Evolutionary conservation across 2,888 invertebrate species (phyloP).

Genomic region (Leuctra nigra): DNA sequence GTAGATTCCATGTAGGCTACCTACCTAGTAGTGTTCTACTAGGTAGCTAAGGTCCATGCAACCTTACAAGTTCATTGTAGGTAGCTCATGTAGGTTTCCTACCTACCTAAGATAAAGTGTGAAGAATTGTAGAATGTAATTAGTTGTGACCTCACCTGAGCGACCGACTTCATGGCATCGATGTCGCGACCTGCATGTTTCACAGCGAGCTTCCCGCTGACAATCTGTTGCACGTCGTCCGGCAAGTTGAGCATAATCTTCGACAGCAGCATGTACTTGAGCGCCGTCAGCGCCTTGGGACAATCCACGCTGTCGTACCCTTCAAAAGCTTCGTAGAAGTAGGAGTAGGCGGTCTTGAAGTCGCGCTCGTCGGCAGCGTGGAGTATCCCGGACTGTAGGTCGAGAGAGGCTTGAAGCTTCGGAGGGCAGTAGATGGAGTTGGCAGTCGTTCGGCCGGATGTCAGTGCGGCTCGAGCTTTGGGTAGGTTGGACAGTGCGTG

Average conservation of each 20-base stretch:
- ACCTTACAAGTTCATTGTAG: no score
- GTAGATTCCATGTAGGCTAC: no score
- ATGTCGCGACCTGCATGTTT: conserved; percentile 94
- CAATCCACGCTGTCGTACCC: conserved; percentile 94
- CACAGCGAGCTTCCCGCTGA: conserved; percentile 93
- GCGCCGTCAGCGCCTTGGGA: conserved; percentile 84
- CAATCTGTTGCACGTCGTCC: conserved; percentile 91
- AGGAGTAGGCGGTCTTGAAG: conserved; percentile 99
- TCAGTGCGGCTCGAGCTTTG: conserved; percentile 92
- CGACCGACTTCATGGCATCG: conserved; percentile 97
- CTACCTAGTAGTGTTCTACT: no score
- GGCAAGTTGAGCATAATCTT: conserved; percentile 98
- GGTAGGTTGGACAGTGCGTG: conserved; percentile 96
- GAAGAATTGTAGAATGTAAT: no score
- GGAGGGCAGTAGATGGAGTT: conserved; percentile 99
- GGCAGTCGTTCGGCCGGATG: conserved; percentile 98
- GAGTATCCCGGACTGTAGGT: conserved; percentile 94
- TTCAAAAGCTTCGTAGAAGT: conserved; percentile 99
- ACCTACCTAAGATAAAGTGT: no score
- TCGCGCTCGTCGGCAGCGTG: conserved; percentile 99
- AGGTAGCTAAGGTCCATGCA: no score
- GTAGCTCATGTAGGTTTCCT: no score
- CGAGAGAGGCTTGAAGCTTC: conserved; percentile 95
- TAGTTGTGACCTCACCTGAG: conserved; percentile 94
- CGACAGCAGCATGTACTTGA: conserved; percentile 98